A percentile compares a stretch with the other conserved stretches of the same genome.
phyloP scores from a whole-genome alignment of 2,888 invertebrate genomes.

The Drosophila kanekoi region DNA sequence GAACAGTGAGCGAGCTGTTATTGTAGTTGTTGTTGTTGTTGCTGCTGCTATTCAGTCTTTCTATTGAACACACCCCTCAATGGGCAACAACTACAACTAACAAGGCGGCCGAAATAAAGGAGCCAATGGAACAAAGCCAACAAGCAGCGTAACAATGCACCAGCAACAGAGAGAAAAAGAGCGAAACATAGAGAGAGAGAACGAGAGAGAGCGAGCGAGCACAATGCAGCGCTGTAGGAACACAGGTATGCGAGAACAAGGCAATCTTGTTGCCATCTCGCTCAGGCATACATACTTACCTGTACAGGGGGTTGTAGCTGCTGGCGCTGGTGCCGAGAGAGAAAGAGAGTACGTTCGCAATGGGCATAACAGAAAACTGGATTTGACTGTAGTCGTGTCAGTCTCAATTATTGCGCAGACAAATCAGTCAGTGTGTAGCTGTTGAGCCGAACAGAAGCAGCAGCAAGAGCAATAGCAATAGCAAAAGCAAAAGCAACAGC shows the following conservation, averaged over 20 bases:
- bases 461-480: slow-evolving; percentile 51
- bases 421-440: slow-evolving; percentile 81
- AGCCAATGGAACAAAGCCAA: slow-evolving; percentile 79
- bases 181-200: slow-evolving; percentile 36
- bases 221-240: slow-evolving; percentile 14
- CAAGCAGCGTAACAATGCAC: slow-evolving; percentile 63
- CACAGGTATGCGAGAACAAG: slow-evolving; percentile 48
- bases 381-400: slow-evolving; percentile 77
- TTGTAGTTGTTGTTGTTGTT: slow-evolving; percentile 54
- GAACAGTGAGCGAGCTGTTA: slow-evolving; percentile 51
- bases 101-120: slow-evolving; percentile 78
- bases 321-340: slow-evolving; percentile 19
- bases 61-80: slow-evolving; percentile 81
- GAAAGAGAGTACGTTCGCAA: slow-evolving; percentile 23
- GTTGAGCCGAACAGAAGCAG: slow-evolving; percentile 76
- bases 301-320: slow-evolving; percentile 49
- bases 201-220: slow-evolving; percentile 43
- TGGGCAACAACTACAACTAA: slow-evolving; percentile 78
- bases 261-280: slow-evolving; percentile 48
- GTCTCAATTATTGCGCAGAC: slow-evolving; percentile 72
- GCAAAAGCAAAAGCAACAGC: slow-evolving; percentile 26
- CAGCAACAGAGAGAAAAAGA: slow-evolving; percentile 49
- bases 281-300: slow-evolving; percentile 39
- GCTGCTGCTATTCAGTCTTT: slow-evolving; percentile 72
- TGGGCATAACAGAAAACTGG: slow-evolving; percentile 58